phyloP scores from a whole-genome alignment of 2,113 vertebrate genomes.

The Scophthalmus maximus region DNA sequence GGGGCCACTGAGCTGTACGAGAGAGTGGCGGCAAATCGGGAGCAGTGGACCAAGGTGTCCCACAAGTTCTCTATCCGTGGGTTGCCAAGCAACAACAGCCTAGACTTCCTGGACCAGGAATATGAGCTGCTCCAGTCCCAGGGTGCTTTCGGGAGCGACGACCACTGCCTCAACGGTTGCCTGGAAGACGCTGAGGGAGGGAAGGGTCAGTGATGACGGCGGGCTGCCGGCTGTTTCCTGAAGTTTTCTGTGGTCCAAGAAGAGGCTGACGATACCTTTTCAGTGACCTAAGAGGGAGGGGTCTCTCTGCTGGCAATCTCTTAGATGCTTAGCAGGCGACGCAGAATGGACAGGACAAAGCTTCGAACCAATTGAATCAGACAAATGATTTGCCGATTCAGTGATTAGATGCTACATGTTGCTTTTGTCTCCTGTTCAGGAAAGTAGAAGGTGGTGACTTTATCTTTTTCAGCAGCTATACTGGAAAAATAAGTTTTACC shows the following conservation, averaged over 20 bases:
- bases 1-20: conserved; percentile 90
- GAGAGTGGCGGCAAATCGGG: conserved; percentile 92
- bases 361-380: conserved; percentile 54
- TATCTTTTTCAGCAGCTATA: conserved; percentile 61
- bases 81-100: conserved; percentile 96
- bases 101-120: conserved; percentile 97
- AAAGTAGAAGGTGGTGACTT: conserved; percentile 63
- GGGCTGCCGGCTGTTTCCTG: conserved; percentile 8
- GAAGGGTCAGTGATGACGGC: conserved; percentile 70
- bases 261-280: conserved; percentile 70
- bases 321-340: conserved; percentile 65
- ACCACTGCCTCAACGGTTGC: conserved; percentile 90
- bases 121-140: conserved; percentile 90
- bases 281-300: conserved; percentile 49
- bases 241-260: conserved; percentile 58
- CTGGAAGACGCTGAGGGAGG: conserved; percentile 80
- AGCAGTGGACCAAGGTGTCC: conserved; percentile 97
- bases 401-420: conserved; percentile 67
- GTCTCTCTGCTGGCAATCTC: conserved; percentile 67
- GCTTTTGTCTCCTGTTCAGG: conserved; percentile 65
- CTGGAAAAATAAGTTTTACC: conserved; percentile 54
- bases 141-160: conserved; percentile 80
- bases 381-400: conserved; percentile 50
- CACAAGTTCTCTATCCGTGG: conserved; percentile 97
- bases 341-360: conserved; percentile 48